phyloP scores from a whole-genome alignment of 2,113 vertebrate species.

The Hippocampus zosterae region DNA sequence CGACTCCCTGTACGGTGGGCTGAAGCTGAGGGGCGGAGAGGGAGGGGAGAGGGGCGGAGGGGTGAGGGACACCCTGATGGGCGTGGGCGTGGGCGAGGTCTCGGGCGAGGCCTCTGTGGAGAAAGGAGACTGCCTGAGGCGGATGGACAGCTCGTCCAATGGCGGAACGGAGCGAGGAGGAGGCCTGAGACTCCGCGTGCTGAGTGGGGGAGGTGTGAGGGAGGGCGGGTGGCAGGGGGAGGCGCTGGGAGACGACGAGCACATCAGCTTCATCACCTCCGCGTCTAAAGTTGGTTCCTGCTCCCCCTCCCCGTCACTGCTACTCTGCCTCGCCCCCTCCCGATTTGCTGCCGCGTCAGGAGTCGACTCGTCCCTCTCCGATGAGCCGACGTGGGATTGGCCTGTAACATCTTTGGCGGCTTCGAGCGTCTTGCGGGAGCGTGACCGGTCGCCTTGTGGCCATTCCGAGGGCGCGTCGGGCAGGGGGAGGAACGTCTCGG shows the following conservation, averaged over 20 bases:
- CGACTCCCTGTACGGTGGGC: slow-evolving; percentile 20
- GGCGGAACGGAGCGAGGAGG: slow-evolving; percentile 59
- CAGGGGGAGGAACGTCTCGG: slow-evolving; percentile 7
- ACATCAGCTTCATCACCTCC: slow-evolving; percentile 62
- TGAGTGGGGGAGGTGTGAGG: slow-evolving; percentile 53
- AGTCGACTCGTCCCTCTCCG: background rate
- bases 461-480: background rate
- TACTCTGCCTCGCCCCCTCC: slow-evolving; percentile 3
- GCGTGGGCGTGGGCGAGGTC: slow-evolving; percentile 65
- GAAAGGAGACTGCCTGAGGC: slow-evolving; percentile 76
- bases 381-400: slow-evolving; percentile 22
- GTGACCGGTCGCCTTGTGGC: background rate
- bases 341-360: background rate
- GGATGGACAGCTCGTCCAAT: slow-evolving; percentile 62
- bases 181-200: slow-evolving; percentile 40
- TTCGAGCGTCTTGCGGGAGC: slow-evolving; percentile 6
- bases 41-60: slow-evolving; percentile 50
- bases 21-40: slow-evolving; percentile 30
- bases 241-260: slow-evolving; percentile 45
- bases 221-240: slow-evolving; percentile 68
- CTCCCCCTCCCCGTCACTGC: slow-evolving; percentile 8
- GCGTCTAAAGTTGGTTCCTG: slow-evolving; percentile 49
- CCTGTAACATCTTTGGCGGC: slow-evolving; percentile 36
- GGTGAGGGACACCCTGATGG: slow-evolving; percentile 33
- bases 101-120: slow-evolving; percentile 77